Base-by-base conservation (phyloP, 2,888 invertebrate genomes). In the Synergus japonicus region DNA sequence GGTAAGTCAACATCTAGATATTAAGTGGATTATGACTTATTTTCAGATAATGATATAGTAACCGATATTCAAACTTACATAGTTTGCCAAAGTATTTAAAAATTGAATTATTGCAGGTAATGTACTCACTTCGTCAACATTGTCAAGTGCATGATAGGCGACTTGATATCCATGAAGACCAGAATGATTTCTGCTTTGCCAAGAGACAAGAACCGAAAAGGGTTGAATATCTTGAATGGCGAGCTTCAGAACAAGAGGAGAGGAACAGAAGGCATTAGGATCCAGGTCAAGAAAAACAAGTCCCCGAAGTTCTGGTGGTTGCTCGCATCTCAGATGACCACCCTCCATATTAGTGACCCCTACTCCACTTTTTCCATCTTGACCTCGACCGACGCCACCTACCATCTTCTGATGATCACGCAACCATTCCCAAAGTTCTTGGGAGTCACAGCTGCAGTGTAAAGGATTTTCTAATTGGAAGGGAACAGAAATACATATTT, bases 391-490 rank as follows among this genome's bases (percentile, higher is more conserved):
- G 86, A 94, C 93, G 85, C 94, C 94, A 81, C 93, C 90, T 22
- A 96, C 93, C 81, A 96, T 94, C 93, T 97, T 97, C 88, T 96
- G 95, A 93, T 98, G 97, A 91, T 97, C 96, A 89, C 97, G 94
- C 90, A 98, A 94, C 98, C 98, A 98, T 93, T 96, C 96, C 97
- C 98, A 97, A 76, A 98, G 94, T 90, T 97, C 97, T 92, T 97
- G 96, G 79, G 97, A 95, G 91, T 97, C 97, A 92, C 98, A 98
- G 89, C 96, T 96, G 92, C 98, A 98, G 83, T 96, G 95, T 87
- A 98, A 93, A 63, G 98, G 98, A 92, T 98, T 98, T 90, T 97
- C 97, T 97, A 94, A 41, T 58, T 49, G 37, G 41, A 73, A 73
- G 7, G 41, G 54, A 58, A 41, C 29, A 49, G 15, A 29, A 63